Conservation (phyloP, 2,797 vertebrate genomes). For the Myotis planiceps region DNA sequence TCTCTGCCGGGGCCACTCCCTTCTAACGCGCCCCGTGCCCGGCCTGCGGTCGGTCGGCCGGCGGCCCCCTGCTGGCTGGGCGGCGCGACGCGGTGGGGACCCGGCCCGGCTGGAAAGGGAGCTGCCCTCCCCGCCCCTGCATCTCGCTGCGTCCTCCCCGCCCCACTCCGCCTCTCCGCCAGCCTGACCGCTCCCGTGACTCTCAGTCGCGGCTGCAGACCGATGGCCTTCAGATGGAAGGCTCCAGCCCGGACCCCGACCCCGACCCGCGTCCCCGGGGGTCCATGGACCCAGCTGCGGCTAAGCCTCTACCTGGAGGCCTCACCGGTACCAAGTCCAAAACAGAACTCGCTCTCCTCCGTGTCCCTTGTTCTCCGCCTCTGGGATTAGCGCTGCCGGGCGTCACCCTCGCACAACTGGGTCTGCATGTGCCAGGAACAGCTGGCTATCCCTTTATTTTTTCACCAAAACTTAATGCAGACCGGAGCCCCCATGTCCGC, state of each 20-base stretch:
- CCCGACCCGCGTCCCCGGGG: neutral
- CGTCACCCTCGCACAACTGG: neutral
- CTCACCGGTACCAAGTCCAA: neutral
- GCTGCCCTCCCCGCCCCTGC: neutral
- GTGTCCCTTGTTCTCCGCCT: neutral
- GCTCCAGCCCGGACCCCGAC: neutral
- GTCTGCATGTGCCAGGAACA: neutral
- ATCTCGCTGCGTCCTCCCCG: neutral
- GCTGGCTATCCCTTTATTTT: neutral
- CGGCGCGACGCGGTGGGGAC: neutral
- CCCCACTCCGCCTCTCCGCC: neutral
- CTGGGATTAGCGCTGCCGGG: neutral
- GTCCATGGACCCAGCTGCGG: neutral
- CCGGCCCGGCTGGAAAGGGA: no score
- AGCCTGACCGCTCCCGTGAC: neutral
- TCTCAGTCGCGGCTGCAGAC: neutral
- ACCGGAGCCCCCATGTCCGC: neutral
- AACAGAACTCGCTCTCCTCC: neutral
- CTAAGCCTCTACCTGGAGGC: neutral
- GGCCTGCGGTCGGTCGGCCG: neutral
- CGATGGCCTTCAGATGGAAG: neutral
- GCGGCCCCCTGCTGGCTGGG: neutral
- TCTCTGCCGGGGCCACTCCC: neutral
- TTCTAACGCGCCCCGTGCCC: neutral
- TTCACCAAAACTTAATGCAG: neutral